phyloP scores from a whole-genome alignment of 2,888 invertebrate genomes.

The Phyto melanocephala region DNA sequence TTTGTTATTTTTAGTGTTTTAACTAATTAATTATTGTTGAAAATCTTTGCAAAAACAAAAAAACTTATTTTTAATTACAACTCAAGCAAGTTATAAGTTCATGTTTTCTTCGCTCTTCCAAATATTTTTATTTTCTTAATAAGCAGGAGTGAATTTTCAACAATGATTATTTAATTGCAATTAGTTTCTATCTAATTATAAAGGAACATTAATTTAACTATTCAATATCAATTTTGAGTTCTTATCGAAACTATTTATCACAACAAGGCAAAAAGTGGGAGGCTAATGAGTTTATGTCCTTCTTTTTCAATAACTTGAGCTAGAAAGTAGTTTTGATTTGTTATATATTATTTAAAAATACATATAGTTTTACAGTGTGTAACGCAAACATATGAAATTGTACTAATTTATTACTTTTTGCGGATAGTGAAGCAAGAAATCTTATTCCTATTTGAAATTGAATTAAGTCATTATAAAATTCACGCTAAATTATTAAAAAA shows the following conservation, averaged over 20 bases:
- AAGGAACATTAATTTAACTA: conserved; percentile 5
- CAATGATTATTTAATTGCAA: conserved; percentile 30
- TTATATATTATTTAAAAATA: not conserved
- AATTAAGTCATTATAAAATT: too few species aligned
- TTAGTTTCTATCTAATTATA: conserved; percentile 20
- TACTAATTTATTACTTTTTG: not conserved
- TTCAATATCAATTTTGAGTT: conserved; percentile 19
- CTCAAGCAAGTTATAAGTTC: not conserved
- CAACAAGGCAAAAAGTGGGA: conserved; percentile 1
- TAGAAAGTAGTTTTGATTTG: not conserved
- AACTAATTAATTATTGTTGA: too few species aligned
- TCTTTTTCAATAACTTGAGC: not conserved
- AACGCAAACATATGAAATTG: not conserved
- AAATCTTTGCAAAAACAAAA: too few species aligned
- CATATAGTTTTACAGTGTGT: not conserved
- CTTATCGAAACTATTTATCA: conserved; percentile 30
- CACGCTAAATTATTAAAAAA: too few species aligned
- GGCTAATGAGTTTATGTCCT: not conserved
- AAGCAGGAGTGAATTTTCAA: not conserved
- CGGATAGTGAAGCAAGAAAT: too few species aligned
- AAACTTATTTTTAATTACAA: not conserved
- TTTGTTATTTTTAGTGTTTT: too few species aligned
- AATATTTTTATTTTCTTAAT: not conserved
- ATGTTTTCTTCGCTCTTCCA: not conserved
- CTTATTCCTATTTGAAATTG: too few species aligned